Percentiles rank a stretch among this genome's conserved stretches.
Conservation (phyloP, 1,140 invertebrate species). For the Pachyrhynchus sulphureomaculatus region DNA sequence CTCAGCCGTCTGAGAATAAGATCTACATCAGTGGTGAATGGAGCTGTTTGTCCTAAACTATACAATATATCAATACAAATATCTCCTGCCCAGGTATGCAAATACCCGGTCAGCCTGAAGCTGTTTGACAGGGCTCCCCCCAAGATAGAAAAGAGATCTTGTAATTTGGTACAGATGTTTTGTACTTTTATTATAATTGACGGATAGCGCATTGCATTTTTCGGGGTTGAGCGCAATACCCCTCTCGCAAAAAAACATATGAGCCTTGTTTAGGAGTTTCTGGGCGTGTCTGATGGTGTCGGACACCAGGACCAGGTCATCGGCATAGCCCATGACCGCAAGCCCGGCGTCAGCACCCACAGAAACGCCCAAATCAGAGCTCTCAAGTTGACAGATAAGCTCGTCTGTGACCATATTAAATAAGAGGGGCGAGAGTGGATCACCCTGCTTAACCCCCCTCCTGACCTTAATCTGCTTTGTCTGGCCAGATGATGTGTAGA, state of each 20-base stretch:
- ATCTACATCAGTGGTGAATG: not conserved
- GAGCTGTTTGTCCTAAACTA: not conserved
- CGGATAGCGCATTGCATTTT: not conserved
- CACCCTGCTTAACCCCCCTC: conserved; percentile 52
- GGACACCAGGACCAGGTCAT: conserved; percentile 4
- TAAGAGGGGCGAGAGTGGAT: conserved; percentile 53
- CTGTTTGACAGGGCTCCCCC: not conserved
- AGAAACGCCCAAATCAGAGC: not conserved
- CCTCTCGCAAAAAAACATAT: not conserved
- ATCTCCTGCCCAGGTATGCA: conserved; percentile 2
- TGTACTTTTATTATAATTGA: not conserved
- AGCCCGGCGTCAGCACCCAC: not conserved
- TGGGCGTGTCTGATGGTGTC: not conserved
- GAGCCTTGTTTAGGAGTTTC: not conserved
- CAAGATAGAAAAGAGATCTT: not conserved
- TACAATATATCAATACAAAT: too few species aligned
- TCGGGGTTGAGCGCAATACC: not conserved
- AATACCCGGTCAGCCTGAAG: not conserved
- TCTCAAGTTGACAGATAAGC: conserved; percentile 32
- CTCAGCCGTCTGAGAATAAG: not conserved
- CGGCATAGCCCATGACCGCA: conserved; percentile 8
- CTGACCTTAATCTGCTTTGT: conserved; percentile 35
- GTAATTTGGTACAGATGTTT: not conserved
- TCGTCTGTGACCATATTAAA: conserved; percentile 55
- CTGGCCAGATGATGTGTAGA: conserved; percentile 13